These are phyloP conservation scores for Adelosebastes latens DNA, from an alignment of 2,797 vertebrate genomes.

Conservation along the genomic window DNA sequence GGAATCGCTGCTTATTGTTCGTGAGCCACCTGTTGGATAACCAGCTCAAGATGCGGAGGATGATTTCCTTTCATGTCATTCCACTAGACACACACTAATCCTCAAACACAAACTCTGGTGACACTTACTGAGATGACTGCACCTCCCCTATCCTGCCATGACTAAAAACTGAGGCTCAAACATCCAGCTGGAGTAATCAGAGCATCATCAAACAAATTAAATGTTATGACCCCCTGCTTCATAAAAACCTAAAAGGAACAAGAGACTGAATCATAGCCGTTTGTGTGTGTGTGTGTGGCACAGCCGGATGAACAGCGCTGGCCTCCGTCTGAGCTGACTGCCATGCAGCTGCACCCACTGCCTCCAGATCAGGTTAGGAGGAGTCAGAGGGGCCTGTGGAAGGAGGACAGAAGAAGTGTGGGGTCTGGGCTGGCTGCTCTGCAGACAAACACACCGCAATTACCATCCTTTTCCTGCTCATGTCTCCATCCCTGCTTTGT, in stretches of 20 bases:
- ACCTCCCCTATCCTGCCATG: conserved; percentile 29
- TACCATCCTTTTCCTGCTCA: conserved; percentile 70
- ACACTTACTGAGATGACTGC: conserved; percentile 45
- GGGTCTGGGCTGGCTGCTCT: conserved; percentile 51
- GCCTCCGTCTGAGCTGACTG: conserved; percentile 51
- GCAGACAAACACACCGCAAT: conserved; percentile 24
- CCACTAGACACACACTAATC: conserved; percentile 35
- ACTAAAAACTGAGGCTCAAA: conserved; percentile 36
- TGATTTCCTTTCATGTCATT: conserved; percentile 62
- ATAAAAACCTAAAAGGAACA: conserved; percentile 33
- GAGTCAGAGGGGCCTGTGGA: conserved; percentile 58
- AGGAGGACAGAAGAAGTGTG: conserved; percentile 59
- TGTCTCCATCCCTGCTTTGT: conserved; percentile 49
- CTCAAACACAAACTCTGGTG: conserved; percentile 46
- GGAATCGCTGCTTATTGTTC: conserved; percentile 38
- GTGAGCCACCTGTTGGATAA: conserved; percentile 70
- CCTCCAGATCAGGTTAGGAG: conserved; percentile 69
- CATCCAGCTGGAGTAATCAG: conserved; percentile 70
- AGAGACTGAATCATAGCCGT: conserved; percentile 59
- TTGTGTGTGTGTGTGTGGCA: conserved; percentile 36
- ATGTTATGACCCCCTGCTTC: conserved; percentile 48
- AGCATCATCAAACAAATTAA: conserved; percentile 63
- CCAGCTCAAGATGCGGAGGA: conserved; percentile 61
- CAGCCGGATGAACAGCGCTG: conserved; percentile 53
- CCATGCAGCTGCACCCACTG: conserved; percentile 75